Base-by-base conservation (phyloP, 2,113 vertebrate genomes). In the Cynocephalus volans region DNA sequence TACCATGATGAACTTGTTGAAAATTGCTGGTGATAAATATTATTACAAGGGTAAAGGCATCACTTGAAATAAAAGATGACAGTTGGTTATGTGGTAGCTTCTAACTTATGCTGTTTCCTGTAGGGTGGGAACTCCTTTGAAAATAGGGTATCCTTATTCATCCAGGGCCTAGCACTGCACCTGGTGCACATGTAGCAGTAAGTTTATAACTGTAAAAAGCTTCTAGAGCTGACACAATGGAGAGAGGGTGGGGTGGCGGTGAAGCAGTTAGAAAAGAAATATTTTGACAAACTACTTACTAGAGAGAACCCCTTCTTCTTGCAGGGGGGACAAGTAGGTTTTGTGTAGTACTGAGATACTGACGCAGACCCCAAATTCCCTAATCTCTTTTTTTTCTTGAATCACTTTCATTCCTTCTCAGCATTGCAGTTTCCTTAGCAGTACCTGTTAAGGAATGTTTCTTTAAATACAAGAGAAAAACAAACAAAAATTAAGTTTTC, bases 381-480 rank as follows among this genome's bases (percentile, higher is more conserved):
- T 54, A 14, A 31, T 26, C 48, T 17, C 75, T 72, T 36, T 60
- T 67, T 52, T 64, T 73, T 41, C 64, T 83, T 8, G 26, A 91
- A 2, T 77, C 69, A 24, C 17, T 26, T 87, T 54, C 26, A 23
- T 90, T 85, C 52, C n/a, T 81, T 70, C 67, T 80, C 54, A 86
- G 86, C 67, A 56, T 6, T 28, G n/a, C 18, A 12, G 6, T 33
- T 0, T 64, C 93, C 60, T 91, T 67, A 36, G 36, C 54, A 8
- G 7, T 7, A 4, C 45, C 82, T 83, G 12, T 58, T 15, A 76
- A 84, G 54, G n/a, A 72, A 84, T 69, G 11, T 24, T 58, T 31
- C 90, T 86, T 92, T 36, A 77, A 95, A 76, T n/a, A 77, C 21
- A 92, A 60, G 28, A 72, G 60, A 77, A 54, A 88, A 56, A 52